A percentile compares a stretch with the other conserved stretches of the same genome.
Evolutionary conservation across 2,797 vertebrate genomes (phyloP).

Genomic region (Kryptolebias ocellatus): DNA sequence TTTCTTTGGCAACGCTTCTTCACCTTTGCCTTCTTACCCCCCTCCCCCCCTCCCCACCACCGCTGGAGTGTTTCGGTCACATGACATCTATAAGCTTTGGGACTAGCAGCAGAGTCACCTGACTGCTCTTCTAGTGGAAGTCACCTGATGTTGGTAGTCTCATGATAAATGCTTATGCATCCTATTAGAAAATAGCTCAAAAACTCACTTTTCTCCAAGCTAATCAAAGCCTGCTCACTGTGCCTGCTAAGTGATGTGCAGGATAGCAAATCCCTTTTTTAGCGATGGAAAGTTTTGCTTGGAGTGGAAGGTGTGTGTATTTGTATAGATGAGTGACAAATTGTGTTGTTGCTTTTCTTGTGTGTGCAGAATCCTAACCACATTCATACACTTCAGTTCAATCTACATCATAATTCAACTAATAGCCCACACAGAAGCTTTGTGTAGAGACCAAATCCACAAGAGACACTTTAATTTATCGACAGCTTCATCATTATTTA

Average conservation of each 20-base stretch:
- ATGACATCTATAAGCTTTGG: conserved; percentile 58
- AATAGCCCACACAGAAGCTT: conserved; percentile 28
- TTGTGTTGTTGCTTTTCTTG: background rate
- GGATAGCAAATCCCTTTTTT: conserved; percentile 29
- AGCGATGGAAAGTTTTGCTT: conserved; percentile 11
- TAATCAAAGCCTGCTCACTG: conserved; percentile 48
- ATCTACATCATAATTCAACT: conserved; percentile 17
- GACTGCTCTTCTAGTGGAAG: conserved; percentile 58
- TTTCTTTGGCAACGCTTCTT: conserved; percentile 68
- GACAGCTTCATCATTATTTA: conserved; percentile 34
- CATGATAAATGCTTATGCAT: conserved; percentile 60
- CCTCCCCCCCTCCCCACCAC: conserved; percentile 29
- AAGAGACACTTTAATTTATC: conserved; percentile 44
- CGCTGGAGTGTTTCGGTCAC: conserved; percentile 66
- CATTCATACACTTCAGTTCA: background rate
- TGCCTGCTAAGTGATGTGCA: conserved; percentile 36
- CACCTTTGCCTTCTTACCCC: conserved; percentile 26
- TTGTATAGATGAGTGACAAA: background rate
- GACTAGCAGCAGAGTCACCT: conserved; percentile 64
- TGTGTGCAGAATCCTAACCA: conserved; percentile 1
- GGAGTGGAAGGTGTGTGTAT: background rate
- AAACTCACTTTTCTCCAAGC: conserved; percentile 37
- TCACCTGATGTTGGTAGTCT: conserved; percentile 69
- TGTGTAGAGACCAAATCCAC: conserved; percentile 22
- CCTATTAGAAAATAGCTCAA: conserved; percentile 52